These are phyloP conservation scores for Cheilosia scutellata DNA, from an alignment of 2,888 invertebrate species.

Conservation along the genomic window DNA sequence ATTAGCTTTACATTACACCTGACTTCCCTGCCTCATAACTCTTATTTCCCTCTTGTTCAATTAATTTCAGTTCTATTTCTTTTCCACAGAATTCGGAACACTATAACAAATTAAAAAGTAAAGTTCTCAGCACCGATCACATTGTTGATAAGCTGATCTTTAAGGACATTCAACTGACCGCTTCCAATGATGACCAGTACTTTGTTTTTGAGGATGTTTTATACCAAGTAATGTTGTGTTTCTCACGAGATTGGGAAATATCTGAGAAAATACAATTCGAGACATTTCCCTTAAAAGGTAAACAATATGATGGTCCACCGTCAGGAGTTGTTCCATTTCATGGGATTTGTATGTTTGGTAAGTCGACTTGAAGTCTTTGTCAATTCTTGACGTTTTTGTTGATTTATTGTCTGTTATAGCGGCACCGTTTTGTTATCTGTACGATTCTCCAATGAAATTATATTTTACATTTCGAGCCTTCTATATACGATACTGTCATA, in stretches of 20 bases:
- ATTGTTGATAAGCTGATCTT: slow-evolving; percentile 97
- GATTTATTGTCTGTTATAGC: slow-evolving; percentile 86
- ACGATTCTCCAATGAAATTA: slow-evolving; percentile 93
- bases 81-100: slow-evolving; percentile 88
- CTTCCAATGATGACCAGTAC: slow-evolving; percentile 98
- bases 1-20: too few species aligned
- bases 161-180: slow-evolving; percentile 97
- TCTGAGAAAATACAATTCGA: slow-evolving; percentile 88
- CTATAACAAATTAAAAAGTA: slow-evolving; percentile 92
- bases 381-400: background rate
- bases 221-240: slow-evolving; percentile 96
- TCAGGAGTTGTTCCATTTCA: slow-evolving; percentile 98
- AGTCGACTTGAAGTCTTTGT: slow-evolving; percentile 77
- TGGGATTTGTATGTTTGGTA: slow-evolving; percentile 98
- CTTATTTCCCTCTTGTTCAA: background rate
- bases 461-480: slow-evolving; percentile 96
- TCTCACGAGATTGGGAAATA: slow-evolving; percentile 94
- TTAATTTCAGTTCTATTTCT: background rate
- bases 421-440: slow-evolving; percentile 97
- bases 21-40: too few species aligned
- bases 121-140: slow-evolving; percentile 94
- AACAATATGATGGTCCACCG: slow-evolving; percentile 88
- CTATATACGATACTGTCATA: slow-evolving; percentile 95
- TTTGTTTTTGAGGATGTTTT: slow-evolving; percentile 98
- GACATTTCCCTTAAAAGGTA: slow-evolving; percentile 81